Evolutionary conservation across 2,888 invertebrate species (phyloP), one percentile per base, ranked within the genome.

Genomic region (Drosophila atroscutellata): DNA sequence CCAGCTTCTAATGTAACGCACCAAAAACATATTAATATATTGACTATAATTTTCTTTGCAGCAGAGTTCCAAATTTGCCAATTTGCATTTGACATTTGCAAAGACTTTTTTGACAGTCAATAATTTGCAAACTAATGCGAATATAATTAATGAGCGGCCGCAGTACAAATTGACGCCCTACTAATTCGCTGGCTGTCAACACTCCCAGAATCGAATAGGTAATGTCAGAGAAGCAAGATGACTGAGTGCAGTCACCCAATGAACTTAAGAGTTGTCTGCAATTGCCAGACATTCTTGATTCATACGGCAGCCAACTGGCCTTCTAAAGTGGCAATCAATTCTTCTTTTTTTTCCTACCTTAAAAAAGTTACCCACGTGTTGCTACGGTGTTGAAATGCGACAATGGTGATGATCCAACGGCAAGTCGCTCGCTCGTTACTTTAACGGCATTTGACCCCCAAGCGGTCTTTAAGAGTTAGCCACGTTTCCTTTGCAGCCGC

Each of bases 271-370:
- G 50, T 37, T 50, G 65, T 59, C 76, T 81, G 84, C 84, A 81
- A 70, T 75, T 70, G 67, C 45, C 59, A 80, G 80, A 61, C 70
- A 84, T 85, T 85, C 89, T 85, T 84, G 72, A 84, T 79, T 79
- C 77, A 75, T 81, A 69, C 67, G 52, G 69, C 78, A 73, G 69
- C 64, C 87, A 72, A 84, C 73, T 69, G 84, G 85, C 84, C 84
- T 85, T 85, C 84, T 72, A 76, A 86, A 77, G 79, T 89, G 89
- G 89, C 89, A 85, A 86, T 85, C 89, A 85, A 85, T 85, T 89
- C 74, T 77, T 62, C 50, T 26, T 51, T 47, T 50, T n/a, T 47
- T 4, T 68, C 20, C 20, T 13, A 42, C 28, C 30, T 28, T 28
- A 39, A 65, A 66, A 68, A 55, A 63, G 36, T 51, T 51, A 68